Evolutionary conservation across 2,888 invertebrate genomes (phyloP).

Genomic region (Torymus aiolomorphi): DNA sequence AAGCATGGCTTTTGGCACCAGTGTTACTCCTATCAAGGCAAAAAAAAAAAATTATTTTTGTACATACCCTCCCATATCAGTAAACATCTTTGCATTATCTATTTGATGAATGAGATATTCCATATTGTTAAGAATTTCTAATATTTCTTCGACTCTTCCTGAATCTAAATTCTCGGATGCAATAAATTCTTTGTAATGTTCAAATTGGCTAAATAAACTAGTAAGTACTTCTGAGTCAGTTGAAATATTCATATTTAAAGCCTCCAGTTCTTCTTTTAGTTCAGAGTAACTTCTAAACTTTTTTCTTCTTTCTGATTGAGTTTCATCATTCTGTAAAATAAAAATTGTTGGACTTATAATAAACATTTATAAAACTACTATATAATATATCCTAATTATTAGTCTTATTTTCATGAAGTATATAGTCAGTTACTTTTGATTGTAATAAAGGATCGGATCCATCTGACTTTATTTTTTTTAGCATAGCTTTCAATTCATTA

Average conservation of each 20-base stretch:
- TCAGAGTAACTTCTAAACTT: slow-evolving; percentile 80
- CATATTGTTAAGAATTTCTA: slow-evolving; percentile 80
- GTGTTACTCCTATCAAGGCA: background rate
- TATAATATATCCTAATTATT: slow-evolving; percentile 1
- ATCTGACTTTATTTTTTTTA: slow-evolving; percentile 70
- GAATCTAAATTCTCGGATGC: slow-evolving; percentile 62
- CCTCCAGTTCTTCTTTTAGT: slow-evolving; percentile 81
- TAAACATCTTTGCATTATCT: slow-evolving; percentile 85
- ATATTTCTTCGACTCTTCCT: slow-evolving; percentile 72
- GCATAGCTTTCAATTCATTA: slow-evolving; percentile 68
- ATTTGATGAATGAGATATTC: slow-evolving; percentile 87
- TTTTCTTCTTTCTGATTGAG: slow-evolving; percentile 28
- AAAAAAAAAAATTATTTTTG: slow-evolving; percentile 10
- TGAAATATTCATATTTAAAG: slow-evolving; percentile 80
- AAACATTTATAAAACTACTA: background rate
- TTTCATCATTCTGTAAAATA: slow-evolving; percentile 21
- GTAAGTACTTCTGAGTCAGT: slow-evolving; percentile 83
- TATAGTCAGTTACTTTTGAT: slow-evolving; percentile 58
- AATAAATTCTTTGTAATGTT: slow-evolving; percentile 66
- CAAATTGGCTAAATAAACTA: slow-evolving; percentile 77
- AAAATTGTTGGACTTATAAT: slow-evolving; percentile 9
- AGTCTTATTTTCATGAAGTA: background rate
- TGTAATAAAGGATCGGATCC: slow-evolving; percentile 59
- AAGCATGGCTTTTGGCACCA: no score
- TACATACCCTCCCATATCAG: slow-evolving; percentile 79